Evolutionary conservation across 2,797 vertebrate genomes (phyloP).

Genomic region (Thamnophis elegans): DNA sequence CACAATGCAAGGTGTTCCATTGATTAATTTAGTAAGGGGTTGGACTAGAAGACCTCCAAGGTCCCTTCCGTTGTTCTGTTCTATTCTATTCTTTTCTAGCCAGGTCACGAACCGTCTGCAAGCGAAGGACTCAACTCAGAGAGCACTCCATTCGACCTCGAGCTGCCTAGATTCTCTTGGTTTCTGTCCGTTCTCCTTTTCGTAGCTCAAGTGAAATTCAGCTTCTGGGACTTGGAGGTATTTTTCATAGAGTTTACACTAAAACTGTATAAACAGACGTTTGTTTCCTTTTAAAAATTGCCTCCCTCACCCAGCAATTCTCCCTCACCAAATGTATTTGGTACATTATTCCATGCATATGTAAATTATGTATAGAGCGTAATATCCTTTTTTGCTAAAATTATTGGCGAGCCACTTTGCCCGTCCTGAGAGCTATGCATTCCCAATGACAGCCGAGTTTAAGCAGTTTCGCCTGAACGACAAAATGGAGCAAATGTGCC

Average conservation of each 20-base stretch:
- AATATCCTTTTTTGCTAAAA: neutral
- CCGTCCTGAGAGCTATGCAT: neutral
- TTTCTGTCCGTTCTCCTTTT: neutral
- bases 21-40: no score
- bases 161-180: neutral
- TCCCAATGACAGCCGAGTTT: neutral
- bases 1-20: no score
- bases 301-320: neutral
- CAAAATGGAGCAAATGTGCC: neutral
- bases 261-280: neutral
- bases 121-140: neutral
- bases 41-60: no score
- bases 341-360: neutral
- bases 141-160: no score
- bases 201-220: neutral
- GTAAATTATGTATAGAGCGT: neutral
- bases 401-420: neutral
- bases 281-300: neutral
- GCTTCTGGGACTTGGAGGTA: neutral
- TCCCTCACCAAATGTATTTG: neutral
- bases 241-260: neutral
- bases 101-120: neutral
- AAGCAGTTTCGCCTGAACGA: neutral
- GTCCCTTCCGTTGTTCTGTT: no score
- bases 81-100: neutral